A percentile compares a stretch with the other conserved stretches of the same genome.
These are phyloP conservation scores for Sandelia bainsii DNA, from an alignment of 2,797 vertebrate genomes.

Conservation along the genomic window DNA sequence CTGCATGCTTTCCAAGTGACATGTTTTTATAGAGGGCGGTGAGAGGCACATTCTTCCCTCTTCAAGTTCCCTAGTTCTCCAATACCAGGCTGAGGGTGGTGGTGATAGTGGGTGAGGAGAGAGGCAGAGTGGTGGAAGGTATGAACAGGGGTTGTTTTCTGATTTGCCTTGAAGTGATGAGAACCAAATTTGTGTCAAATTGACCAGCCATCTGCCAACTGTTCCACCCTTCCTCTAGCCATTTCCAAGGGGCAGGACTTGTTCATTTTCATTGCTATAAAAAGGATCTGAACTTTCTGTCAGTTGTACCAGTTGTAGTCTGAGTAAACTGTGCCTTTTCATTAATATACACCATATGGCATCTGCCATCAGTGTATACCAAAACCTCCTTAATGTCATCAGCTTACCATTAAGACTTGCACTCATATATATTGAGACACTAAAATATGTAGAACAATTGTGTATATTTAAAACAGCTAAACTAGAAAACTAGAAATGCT, in stretches of 20 bases:
- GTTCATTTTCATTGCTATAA: constrained; percentile 52
- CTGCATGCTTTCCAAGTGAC: constrained; percentile 61
- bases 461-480: neutral
- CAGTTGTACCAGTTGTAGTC: constrained; percentile 17
- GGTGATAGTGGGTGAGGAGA: constrained; percentile 10
- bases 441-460: neutral
- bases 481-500: neutral
- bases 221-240: constrained; percentile 44
- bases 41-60: constrained; percentile 60
- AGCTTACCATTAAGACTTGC: constrained; percentile 12
- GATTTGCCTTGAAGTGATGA: constrained; percentile 32
- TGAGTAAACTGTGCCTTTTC: constrained; percentile 22
- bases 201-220: constrained; percentile 13
- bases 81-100: constrained; percentile 21
- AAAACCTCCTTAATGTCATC: constrained; percentile 31
- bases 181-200: constrained; percentile 17
- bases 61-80: constrained; percentile 20
- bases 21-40: constrained; percentile 66
- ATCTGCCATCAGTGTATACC: constrained; percentile 6
- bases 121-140: constrained; percentile 40
- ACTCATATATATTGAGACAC: neutral
- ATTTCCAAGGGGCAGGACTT: constrained; percentile 28
- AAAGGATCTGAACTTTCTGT: constrained; percentile 35
- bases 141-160: constrained; percentile 45
- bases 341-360: constrained; percentile 23